Evolutionary conservation across 2,888 invertebrate species (phyloP).

Genomic region (Altica lythri): DNA sequence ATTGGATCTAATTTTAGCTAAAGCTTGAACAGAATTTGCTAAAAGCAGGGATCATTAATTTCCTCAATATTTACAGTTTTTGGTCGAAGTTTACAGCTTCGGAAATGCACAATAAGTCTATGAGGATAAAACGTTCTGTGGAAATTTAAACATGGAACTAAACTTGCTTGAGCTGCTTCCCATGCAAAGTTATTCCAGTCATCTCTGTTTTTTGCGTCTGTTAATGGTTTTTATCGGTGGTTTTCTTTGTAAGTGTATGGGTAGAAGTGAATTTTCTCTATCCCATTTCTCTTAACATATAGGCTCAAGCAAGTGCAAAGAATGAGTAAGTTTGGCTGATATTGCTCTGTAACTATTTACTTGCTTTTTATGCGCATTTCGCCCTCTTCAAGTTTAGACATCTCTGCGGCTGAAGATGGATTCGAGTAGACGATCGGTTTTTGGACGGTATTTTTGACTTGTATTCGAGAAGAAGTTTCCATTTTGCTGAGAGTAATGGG

Average conservation of each 20-base stretch:
- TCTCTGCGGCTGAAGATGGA: conserved; percentile 17
- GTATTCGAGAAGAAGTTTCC: conserved; percentile 36
- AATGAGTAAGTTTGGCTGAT: conserved; percentile 57
- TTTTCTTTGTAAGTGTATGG: conserved; percentile 59
- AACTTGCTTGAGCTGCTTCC: conserved; percentile 61
- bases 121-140: no score
- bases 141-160: no score
- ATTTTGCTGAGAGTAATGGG: conserved; percentile 48
- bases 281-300: conserved; percentile 70
- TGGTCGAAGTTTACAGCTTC: no score
- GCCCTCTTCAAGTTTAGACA: conserved; percentile 17
- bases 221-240: conserved; percentile 62
- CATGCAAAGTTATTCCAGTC: conserved; percentile 62
- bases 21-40: no score
- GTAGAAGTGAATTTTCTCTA: conserved; percentile 63
- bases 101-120: no score
- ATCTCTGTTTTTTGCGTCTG: conserved; percentile 51
- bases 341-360: conserved; percentile 23
- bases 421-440: conserved; percentile 55
- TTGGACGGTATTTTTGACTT: conserved; percentile 58
- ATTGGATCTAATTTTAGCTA: no score
- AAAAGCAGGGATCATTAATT: no score
- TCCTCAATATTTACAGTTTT: no score
- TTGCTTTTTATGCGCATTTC: conserved; percentile 7
- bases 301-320: conserved; percentile 69